These are phyloP conservation scores for Forbesichthys papilliferus DNA, from an alignment of 2,113 vertebrate genomes.

Conservation along the genomic window DNA sequence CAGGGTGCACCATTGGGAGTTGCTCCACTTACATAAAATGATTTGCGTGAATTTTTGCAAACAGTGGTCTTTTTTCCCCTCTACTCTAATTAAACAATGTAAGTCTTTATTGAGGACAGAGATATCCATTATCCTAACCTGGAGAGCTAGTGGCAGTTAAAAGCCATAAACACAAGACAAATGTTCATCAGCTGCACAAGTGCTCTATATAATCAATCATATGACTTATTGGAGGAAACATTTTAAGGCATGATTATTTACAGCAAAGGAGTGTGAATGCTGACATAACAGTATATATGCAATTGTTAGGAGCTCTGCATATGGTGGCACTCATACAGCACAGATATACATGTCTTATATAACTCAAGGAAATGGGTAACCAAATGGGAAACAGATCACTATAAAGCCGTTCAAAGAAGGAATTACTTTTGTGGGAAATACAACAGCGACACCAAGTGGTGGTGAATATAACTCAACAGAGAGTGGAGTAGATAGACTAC, in stretches of 20 bases:
- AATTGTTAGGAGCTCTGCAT: slow-evolving; percentile 64
- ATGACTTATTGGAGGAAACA: slow-evolving; percentile 59
- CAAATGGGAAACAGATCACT: slow-evolving; percentile 32
- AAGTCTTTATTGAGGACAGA: slow-evolving; percentile 61
- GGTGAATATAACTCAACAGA: too few species aligned
- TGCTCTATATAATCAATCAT: slow-evolving; percentile 70
- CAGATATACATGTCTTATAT: slow-evolving; percentile 43
- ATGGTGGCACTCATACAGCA: slow-evolving; percentile 47
- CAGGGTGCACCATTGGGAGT: slow-evolving; percentile 47
- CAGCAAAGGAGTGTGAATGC: slow-evolving; percentile 68
- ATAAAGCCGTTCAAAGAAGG: slow-evolving; percentile 6
- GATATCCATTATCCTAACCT: slow-evolving; percentile 69
- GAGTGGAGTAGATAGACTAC: too few species aligned
- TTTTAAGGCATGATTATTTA: slow-evolving; percentile 52
- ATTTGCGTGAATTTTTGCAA: slow-evolving; percentile 60
- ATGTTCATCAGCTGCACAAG: slow-evolving; percentile 74
- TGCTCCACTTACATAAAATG: slow-evolving; percentile 68
- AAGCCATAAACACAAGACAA: slow-evolving; percentile 76
- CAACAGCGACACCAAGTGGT: slow-evolving; percentile 74
- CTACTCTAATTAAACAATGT: slow-evolving; percentile 70
- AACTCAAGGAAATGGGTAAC: slow-evolving; percentile 42
- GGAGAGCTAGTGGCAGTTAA: slow-evolving; percentile 58
- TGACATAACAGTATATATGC: slow-evolving; percentile 65
- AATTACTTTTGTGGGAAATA: slow-evolving; percentile 35
- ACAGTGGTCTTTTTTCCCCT: slow-evolving; percentile 37